Evolutionary conservation across 2,888 invertebrate species (phyloP), one percentile per base, ranked within the genome.

Genomic region (Dilophus febrilis): DNA sequence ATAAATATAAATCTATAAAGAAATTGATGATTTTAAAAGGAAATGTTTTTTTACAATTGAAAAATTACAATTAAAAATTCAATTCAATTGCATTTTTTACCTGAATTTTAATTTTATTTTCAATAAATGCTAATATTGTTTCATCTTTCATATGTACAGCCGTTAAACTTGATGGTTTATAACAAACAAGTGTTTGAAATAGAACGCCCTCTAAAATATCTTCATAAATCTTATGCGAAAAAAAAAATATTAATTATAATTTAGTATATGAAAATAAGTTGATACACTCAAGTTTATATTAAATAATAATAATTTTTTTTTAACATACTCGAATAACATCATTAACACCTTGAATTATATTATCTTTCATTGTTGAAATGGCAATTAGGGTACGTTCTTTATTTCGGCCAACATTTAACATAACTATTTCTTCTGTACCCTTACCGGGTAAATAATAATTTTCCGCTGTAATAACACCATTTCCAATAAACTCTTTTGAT

Each of bases 111-210:
- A 52, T 50, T 14, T 53, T 52, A 27, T 49, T 48, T 50, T 70
- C 68, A 22, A 69, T 51, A 44, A 67, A 69, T 11, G 60, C 57
- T 13, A 71, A 46, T n/a, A 71, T 47, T 1, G 67, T 68, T 49
- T 69, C 66, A 22, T 65, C 66, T 35, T 61, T 55, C 14, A 64
- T 47, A n/a, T 58, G 52, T 13, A 59, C 4, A 0, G 53, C 43
- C 1, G 51, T 50, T 19, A 74, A 51, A 3, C 64, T 65, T 13
- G 62, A 60, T 4, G 74, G 71, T 42, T 59, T 63, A 5, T 57
- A 55, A 0, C 66, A 57, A 5, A 57, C 48, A 39, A 75, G 58
- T 37, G 65, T 65, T 46, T 74, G 72, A 45, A 67, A 63, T 14
- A 72, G 47, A 35, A 57, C 59, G 3, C 64, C 67, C 12, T 52